A percentile compares a stretch with the other conserved stretches of the same genome.
Evolutionary conservation across 2,113 vertebrate genomes (phyloP).

Genomic region (Antennarius striatus): DNA sequence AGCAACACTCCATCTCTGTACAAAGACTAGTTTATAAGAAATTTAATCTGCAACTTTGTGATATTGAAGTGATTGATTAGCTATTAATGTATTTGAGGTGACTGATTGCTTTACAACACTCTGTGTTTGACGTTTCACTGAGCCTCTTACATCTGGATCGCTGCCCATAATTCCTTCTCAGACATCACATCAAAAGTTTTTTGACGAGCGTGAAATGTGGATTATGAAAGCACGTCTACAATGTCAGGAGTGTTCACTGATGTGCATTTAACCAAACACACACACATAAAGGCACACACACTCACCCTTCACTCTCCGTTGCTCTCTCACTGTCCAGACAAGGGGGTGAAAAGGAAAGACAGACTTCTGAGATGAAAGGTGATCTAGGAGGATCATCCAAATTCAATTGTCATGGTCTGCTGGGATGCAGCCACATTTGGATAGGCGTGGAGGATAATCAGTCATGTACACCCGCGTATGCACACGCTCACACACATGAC

Average conservation of each 20-base stretch:
- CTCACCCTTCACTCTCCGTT: slow-evolving; percentile 9
- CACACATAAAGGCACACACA: slow-evolving; percentile 12
- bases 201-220: slow-evolving; percentile 41
- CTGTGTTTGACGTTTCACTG: neutral
- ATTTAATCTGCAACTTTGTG: slow-evolving; percentile 3
- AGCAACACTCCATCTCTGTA: slow-evolving; percentile 18
- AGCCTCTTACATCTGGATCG: slow-evolving; percentile 2
- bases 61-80: too few relatives aligned
- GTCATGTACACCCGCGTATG: slow-evolving; percentile 38
- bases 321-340: slow-evolving; percentile 31
- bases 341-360: slow-evolving; percentile 52
- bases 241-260: slow-evolving; percentile 18
- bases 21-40: neutral
- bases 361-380: slow-evolving; percentile 66
- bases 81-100: too few relatives aligned
- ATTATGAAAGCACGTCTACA: slow-evolving; percentile 42
- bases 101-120: neutral
- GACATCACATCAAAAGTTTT: slow-evolving; percentile 47
- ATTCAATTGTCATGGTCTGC: slow-evolving; percentile 64
- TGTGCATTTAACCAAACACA: slow-evolving; percentile 21
- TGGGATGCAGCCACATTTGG: slow-evolving; percentile 45
- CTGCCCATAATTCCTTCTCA: slow-evolving; percentile 35
- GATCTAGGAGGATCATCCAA: slow-evolving; percentile 60
- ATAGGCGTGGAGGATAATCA: slow-evolving; percentile 55
- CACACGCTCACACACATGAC: slow-evolving; percentile 11